Percentiles rank a stretch among this genome's conserved stretches.
Evolutionary conservation across 2,888 invertebrate genomes (phyloP).

Genomic region (Mimumesa dahlbomi): DNA sequence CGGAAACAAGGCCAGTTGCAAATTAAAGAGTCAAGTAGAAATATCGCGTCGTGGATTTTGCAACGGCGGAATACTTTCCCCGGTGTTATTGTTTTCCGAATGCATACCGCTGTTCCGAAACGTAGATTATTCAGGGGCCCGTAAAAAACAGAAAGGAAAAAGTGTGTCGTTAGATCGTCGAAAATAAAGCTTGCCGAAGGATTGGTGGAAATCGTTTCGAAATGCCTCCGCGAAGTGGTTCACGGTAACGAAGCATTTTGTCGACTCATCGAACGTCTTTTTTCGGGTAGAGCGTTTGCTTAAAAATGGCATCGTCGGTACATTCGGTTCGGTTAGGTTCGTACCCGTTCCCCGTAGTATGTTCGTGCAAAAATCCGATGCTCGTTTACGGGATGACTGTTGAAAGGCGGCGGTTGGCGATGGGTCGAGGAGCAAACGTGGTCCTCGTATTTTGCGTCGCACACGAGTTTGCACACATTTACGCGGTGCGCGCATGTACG

Average conservation of each 20-base stretch:
- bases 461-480: slow-evolving; percentile 28
- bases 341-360: too few relatives aligned
- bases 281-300: slow-evolving; percentile 22
- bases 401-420: slow-evolving; percentile 20
- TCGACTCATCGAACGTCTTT: slow-evolving; percentile 47
- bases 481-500: slow-evolving; percentile 15
- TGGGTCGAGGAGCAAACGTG: slow-evolving; percentile 9
- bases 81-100: slow-evolving; percentile 29
- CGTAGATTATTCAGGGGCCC: slow-evolving; percentile 3
- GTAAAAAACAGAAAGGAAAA: too few relatives aligned
- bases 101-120: neutral
- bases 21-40: slow-evolving; percentile 28
- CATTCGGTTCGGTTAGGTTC: neutral
- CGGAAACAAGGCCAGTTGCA: slow-evolving; percentile 49
- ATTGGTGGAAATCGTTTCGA: slow-evolving; percentile 41
- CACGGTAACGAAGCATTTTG: slow-evolving; percentile 38
- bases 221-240: slow-evolving; percentile 34
- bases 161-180: slow-evolving; percentile 46
- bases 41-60: slow-evolving; percentile 22
- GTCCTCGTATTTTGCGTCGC: slow-evolving; percentile 43
- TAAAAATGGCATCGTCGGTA: slow-evolving; percentile 35
- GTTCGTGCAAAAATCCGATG: slow-evolving; percentile 28
- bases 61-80: slow-evolving; percentile 29
- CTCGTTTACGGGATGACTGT: slow-evolving; percentile 23
- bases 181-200: slow-evolving; percentile 26